Evolutionary conservation across 2,888 invertebrate species (phyloP), one percentile per base, ranked within the genome.

Genomic region (Cephalotes varians): DNA sequence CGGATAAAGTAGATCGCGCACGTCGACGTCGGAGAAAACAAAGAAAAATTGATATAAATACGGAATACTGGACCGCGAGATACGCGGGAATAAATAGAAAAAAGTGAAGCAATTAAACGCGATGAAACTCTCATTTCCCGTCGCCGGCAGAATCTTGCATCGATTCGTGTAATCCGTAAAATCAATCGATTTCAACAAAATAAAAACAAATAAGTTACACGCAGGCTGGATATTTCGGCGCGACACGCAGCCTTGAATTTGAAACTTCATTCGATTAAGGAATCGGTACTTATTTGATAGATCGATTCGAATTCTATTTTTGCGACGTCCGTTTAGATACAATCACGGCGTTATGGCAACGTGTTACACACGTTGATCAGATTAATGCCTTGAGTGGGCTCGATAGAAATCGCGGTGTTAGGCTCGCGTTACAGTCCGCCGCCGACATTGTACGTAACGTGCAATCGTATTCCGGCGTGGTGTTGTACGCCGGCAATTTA

Each of bases 1-100:
- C 76, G 76, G 76, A 74, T 74, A 74, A 76, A 76, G 76, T 76
- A 71, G 71, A 76, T 76, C 76, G 62, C 31, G n/a, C 44, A 31
- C 44, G 76, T 76, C 74, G 69, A 51, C 76, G 71, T 65, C 44
- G 40, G 37, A 25, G 37, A 51, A 76, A 76, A 76, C 37, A 51
- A 76, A 37, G 37, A 71, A 69, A 76, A 76, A 76, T 76, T 76
- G 71, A 69, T 69, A 69, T 37, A 69, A 69, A 76, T 76, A 51
- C 49, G 28, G 34, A 5, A 67, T 34, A 74, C 34, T 18, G 34
- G 49, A 51, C 28, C 72, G 28, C n/a, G 51, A 51, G 51, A 51
- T 51, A 51, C 51, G 51, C 5, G 37, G 31, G 15, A 69, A 21
- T 37, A 74, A 71, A 76, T 64, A 31, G 34, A 31, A 6, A 62